Conservation (phyloP, 2,113 vertebrate genomes). For the Ciconia boyciana region DNA sequence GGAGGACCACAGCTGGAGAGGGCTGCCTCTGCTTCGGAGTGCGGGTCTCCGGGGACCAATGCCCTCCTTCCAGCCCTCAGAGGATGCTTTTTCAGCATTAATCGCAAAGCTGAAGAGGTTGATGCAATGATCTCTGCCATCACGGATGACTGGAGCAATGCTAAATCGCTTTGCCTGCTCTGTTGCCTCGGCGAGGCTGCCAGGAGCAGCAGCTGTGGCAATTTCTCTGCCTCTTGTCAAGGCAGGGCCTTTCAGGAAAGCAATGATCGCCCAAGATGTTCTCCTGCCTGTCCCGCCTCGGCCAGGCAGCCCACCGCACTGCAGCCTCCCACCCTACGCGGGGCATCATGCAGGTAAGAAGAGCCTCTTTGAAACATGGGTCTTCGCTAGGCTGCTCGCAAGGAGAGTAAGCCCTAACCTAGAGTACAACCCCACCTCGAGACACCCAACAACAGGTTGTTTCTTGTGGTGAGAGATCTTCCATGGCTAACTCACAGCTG, state of each 20-base stretch:
- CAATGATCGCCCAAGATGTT: background rate
- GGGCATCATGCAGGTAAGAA: background rate
- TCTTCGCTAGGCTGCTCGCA: background rate
- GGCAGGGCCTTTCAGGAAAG: background rate
- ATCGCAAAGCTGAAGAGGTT: background rate
- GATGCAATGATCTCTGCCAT: constrained; percentile 29
- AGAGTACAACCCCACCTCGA: accelerated
- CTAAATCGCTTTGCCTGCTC: constrained; percentile 32
- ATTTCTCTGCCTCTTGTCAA: constrained; percentile 7
- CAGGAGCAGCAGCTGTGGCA: constrained; percentile 51
- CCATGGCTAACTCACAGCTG: background rate
- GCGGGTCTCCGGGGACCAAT: background rate
- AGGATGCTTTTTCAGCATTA: constrained; percentile 35
- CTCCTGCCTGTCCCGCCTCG: background rate
- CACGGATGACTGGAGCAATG: constrained; percentile 34
- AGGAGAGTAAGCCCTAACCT: background rate
- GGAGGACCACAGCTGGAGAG: constrained; percentile 26
- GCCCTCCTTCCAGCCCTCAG: background rate
- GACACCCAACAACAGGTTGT: background rate
- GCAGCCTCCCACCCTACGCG: background rate
- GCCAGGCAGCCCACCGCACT: background rate
- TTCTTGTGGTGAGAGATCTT: background rate
- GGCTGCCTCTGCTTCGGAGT: background rate
- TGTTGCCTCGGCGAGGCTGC: background rate
- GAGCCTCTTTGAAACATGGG: background rate